Base-by-base conservation (phyloP, 2,888 invertebrate species). In the Agonopterix alstromeriana region DNA sequence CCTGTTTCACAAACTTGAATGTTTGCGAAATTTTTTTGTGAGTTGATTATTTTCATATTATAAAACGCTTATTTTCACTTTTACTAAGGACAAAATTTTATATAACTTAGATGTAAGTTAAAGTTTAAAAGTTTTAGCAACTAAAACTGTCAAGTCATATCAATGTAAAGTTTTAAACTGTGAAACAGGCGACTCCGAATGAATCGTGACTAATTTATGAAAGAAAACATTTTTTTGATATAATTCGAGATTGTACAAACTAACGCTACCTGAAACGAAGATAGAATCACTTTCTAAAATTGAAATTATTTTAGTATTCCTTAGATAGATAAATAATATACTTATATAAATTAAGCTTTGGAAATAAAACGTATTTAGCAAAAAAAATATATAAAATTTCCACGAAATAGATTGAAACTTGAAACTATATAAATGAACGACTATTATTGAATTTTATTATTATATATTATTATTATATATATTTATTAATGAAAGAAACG, bases 281-380 rank as follows among this genome's bases (percentile, higher is more conserved):
- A 45, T 36, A 10, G 5, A 45, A 36, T 11, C 45, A 12, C 8
- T 40, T 36, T 45, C 1, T 46, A 44, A 48, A 12, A 40, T 44
- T 36, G 46, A 51, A 46, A 48, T 48, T 51, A 48, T 48, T 52
- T 36, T 46, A 47, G 41, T 52, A 52, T 52, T 48, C 51, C 36
- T 8, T 52, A 44, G 42, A 46, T 51, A 51, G 46, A 43, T 27
- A 27, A 27, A 27, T 8, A 9, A 38, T 27, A 27, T 27, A 27
- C 27, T 27, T 27, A 5, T 5, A 27, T 27, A 14, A 10, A 35
- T 36, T 11, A 36, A 8, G 9, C 9, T 45, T 27, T 27, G 27
- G 7, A 27, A 27, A 27, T 27, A 27, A 27, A 27, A 27, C 27
- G 27, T 27, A 12, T 41, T 8, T 41, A 11, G 10, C 41, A 41